Conservation (phyloP, 2,888 invertebrate genomes). For the Alentia gelatinosa region DNA sequence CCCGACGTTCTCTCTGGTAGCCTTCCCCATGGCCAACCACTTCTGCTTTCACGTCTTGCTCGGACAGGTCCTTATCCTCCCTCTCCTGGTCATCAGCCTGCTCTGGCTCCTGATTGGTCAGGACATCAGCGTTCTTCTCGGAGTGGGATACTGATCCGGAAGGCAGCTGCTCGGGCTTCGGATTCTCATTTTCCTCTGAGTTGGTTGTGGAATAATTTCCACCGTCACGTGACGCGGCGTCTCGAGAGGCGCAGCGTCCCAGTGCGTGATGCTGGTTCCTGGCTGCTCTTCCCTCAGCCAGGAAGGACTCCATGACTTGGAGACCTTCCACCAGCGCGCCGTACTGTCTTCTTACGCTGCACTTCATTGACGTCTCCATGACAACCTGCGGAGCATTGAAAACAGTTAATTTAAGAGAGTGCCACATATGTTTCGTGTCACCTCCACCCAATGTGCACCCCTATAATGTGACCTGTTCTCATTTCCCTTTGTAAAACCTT, state of each 20-base stretch:
- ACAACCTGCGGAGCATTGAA: neutral
- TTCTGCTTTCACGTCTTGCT: too few relatives aligned
- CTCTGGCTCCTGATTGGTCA: too few relatives aligned
- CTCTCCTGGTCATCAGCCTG: neutral
- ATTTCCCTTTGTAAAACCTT: too few relatives aligned
- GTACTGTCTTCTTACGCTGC: neutral
- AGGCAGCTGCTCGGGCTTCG: too few relatives aligned
- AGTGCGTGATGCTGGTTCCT: neutral
- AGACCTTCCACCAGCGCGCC: conserved; percentile 17
- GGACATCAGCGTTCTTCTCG: neutral
- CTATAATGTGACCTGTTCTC: too few relatives aligned
- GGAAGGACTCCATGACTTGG: neutral
- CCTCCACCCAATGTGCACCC: too few relatives aligned
- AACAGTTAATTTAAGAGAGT: too few relatives aligned
- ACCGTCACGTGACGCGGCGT: neutral
- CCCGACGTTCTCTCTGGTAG: neutral
- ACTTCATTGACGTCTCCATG: conserved; percentile 37
- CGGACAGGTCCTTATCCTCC: neutral
- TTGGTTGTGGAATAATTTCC: too few relatives aligned
- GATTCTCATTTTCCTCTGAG: too few relatives aligned
- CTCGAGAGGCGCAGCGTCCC: neutral
- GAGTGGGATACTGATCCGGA: too few relatives aligned
- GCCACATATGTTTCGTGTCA: too few relatives aligned
- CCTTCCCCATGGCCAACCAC: too few relatives aligned
- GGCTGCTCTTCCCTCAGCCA: neutral